These are phyloP conservation scores for Teleiodes luculella DNA, from an alignment of 2,888 invertebrate species.

Conservation along the genomic window DNA sequence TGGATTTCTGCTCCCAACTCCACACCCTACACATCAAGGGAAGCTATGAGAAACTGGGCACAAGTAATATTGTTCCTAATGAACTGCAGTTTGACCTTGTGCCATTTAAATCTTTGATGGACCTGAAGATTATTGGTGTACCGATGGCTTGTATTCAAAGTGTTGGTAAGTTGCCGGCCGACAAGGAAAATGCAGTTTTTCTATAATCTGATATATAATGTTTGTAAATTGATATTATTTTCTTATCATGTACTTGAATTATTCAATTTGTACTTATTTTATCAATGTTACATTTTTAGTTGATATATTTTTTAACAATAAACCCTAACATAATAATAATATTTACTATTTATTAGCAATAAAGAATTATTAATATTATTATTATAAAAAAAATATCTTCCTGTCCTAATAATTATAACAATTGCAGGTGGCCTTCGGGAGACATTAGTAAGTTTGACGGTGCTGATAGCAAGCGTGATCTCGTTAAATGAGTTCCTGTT, in stretches of 20 bases:
- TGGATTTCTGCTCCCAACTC: slow-evolving; percentile 92
- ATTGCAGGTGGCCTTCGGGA: slow-evolving; percentile 72
- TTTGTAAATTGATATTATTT: too few species aligned
- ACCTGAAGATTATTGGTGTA: slow-evolving; percentile 83
- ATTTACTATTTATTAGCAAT: too few species aligned
- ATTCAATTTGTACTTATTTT: too few species aligned
- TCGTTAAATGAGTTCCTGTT: slow-evolving; percentile 88
- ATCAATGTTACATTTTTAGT: too few species aligned
- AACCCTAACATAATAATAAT: too few species aligned
- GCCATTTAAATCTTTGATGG: slow-evolving; percentile 88
- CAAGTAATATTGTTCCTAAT: slow-evolving; percentile 91
- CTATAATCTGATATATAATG: too few species aligned
- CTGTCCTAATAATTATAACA: too few species aligned
- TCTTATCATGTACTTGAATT: too few species aligned
- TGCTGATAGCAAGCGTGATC: slow-evolving; percentile 82
- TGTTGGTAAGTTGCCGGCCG: slow-evolving; percentile 72
- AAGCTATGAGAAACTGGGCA: slow-evolving; percentile 82
- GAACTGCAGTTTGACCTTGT: slow-evolving; percentile 88
- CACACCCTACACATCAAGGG: slow-evolving; percentile 83
- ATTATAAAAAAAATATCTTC: too few species aligned
- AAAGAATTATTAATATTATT: too few species aligned
- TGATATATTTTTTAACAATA: too few species aligned
- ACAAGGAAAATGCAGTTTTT: too few species aligned
- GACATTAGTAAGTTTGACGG: slow-evolving; percentile 81
- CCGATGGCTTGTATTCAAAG: slow-evolving; percentile 83